Percentiles rank a stretch among this genome's conserved stretches.
phyloP scores from a whole-genome alignment of 2,113 vertebrate species.

The Mustela nigripes region DNA sequence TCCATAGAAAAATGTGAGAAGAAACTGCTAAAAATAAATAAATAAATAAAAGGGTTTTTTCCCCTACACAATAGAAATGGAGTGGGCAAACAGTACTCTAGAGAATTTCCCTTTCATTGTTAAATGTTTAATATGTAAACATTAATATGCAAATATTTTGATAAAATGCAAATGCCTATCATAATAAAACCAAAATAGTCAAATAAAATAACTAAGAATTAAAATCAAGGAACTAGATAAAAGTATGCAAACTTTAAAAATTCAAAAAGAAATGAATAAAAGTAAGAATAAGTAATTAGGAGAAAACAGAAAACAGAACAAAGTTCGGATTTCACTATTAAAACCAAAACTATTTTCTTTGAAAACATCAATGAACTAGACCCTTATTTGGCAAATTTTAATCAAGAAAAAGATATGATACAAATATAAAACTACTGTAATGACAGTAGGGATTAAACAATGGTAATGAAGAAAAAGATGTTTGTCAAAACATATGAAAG shows the following conservation, averaged over 20 bases:
- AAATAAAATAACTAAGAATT: not conserved
- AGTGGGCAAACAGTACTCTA: not conserved
- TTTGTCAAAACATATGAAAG: not conserved
- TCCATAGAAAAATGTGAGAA: not conserved
- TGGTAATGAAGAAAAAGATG: not conserved
- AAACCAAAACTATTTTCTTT: not conserved
- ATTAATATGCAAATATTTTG: not conserved
- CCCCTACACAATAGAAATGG: not conserved
- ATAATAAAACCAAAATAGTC: not conserved
- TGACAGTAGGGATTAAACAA: not conserved
- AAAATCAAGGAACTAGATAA: not conserved
- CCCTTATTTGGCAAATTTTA: not conserved
- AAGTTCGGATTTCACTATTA: not conserved
- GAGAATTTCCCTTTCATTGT: not conserved
- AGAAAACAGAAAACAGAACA: not conserved
- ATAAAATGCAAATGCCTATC: not conserved
- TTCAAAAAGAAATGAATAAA: not conserved
- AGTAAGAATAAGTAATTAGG: not conserved
- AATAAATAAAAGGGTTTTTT: not conserved
- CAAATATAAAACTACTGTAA: not conserved
- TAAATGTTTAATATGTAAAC: not conserved
- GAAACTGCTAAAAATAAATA: not conserved
- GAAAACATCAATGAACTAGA: not conserved
- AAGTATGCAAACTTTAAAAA: not conserved
- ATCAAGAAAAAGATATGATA: not conserved